Evolutionary conservation across 2,113 vertebrate genomes (phyloP).

Genomic region (Azemiops feae): DNA sequence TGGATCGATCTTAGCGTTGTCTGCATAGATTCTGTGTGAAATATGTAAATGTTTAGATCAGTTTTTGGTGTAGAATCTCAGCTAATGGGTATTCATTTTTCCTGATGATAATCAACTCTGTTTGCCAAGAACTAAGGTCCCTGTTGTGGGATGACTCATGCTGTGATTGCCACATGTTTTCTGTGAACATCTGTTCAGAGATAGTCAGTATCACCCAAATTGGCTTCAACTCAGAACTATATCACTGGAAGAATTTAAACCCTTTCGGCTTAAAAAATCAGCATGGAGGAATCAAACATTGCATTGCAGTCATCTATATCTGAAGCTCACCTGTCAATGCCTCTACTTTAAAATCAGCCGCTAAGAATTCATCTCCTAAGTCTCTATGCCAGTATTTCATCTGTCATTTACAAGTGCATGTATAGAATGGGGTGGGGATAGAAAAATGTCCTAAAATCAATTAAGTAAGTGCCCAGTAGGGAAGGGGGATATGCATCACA

Average conservation of each 20-base stretch:
- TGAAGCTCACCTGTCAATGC: background rate
- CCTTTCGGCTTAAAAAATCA: background rate
- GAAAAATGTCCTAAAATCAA: background rate
- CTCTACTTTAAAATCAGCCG: background rate
- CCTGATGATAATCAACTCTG: background rate
- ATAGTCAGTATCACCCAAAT: background rate
- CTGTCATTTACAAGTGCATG: conserved; percentile 2
- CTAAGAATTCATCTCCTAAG: background rate
- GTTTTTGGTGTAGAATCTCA: background rate
- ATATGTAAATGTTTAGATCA: background rate
- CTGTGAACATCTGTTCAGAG: background rate
- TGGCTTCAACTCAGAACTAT: background rate
- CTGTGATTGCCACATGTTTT: background rate
- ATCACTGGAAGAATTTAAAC: background rate
- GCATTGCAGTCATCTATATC: background rate
- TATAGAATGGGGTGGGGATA: background rate
- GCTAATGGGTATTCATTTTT: background rate
- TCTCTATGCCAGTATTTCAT: conserved; percentile 3
- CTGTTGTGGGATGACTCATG: background rate
- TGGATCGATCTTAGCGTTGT: background rate
- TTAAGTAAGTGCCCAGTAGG: background rate
- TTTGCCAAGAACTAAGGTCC: background rate
- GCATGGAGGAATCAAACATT: background rate
- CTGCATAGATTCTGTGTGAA: background rate
- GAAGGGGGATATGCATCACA: background rate